These are phyloP conservation scores for Channa maculata DNA, from an alignment of 2,113 vertebrate species.

Conservation along the genomic window DNA sequence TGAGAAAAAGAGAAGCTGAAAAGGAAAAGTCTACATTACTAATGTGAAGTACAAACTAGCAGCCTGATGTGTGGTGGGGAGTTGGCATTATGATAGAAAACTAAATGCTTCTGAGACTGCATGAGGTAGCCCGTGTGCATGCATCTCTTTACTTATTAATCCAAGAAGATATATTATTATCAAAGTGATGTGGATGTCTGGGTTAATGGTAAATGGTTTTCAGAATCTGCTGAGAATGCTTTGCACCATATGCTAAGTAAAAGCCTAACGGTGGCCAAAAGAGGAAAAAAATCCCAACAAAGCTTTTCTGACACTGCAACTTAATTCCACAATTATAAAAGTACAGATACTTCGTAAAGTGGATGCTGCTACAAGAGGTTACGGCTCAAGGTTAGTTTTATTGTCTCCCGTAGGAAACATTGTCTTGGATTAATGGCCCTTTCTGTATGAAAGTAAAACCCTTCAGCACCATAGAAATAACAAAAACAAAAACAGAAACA, in stretches of 20 bases:
- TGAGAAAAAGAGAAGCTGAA: neutral
- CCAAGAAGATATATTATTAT: slow-evolving; percentile 49
- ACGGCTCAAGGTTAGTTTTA: too few species aligned
- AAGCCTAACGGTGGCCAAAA: slow-evolving; percentile 48
- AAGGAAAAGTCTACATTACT: slow-evolving; percentile 3
- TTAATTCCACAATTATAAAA: too few species aligned
- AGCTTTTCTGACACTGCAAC: slow-evolving; percentile 22
- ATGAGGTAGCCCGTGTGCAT: slow-evolving; percentile 6
- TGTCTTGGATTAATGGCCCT: too few species aligned
- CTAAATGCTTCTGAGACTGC: neutral
- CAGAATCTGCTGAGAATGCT: slow-evolving; percentile 44
- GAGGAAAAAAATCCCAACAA: slow-evolving; percentile 24
- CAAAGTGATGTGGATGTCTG: slow-evolving; percentile 51
- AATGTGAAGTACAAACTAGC: slow-evolving; percentile 17
- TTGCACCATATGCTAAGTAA: slow-evolving; percentile 57
- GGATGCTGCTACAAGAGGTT: too few species aligned
- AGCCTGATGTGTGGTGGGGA: neutral
- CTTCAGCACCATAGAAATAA: too few species aligned
- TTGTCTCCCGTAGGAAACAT: too few species aligned
- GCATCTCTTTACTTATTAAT: slow-evolving; percentile 58
- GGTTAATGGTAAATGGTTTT: slow-evolving; percentile 64
- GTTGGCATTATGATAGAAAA: neutral
- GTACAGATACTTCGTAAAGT: too few species aligned
- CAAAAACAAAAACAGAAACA: too few species aligned
- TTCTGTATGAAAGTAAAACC: too few species aligned